These are phyloP conservation scores for Lasioglossum morio DNA, from an alignment of 2,888 invertebrate genomes.

Conservation along the genomic window DNA sequence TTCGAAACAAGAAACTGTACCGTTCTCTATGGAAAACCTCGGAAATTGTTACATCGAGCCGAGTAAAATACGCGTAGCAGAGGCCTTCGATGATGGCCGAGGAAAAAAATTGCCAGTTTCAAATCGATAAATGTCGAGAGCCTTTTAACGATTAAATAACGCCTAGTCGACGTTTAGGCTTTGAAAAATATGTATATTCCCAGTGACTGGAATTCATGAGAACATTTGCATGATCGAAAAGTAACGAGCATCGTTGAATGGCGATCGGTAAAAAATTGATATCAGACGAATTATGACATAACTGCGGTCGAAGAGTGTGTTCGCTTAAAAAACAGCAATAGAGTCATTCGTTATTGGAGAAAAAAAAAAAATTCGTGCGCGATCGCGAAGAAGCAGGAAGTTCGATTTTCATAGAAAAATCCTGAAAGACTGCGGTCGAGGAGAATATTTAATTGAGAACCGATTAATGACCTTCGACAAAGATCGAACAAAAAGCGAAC, in stretches of 20 bases:
- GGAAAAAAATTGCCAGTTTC: background rate
- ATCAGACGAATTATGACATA: background rate
- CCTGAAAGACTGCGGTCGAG: background rate
- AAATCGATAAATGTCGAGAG: too few relatives aligned
- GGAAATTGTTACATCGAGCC: background rate
- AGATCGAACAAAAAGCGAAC: background rate
- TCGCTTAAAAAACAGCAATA: background rate
- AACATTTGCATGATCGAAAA: background rate
- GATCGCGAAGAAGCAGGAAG: background rate
- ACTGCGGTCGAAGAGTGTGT: background rate
- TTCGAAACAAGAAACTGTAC: background rate
- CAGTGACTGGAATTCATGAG: background rate
- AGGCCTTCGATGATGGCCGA: background rate
- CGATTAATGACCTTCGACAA: background rate
- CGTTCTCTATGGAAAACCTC: background rate
- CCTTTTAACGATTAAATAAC: too few relatives aligned
- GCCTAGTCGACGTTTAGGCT: background rate
- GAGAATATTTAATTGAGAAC: background rate
- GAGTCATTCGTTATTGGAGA: background rate
- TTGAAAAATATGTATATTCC: background rate
- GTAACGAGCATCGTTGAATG: background rate
- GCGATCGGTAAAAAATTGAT: background rate
- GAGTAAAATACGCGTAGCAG: background rate
- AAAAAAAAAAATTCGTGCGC: background rate
- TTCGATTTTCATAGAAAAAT: background rate